A percentile compares a stretch with the other conserved stretches of the same genome.
phyloP scores from a whole-genome alignment of 1,140 invertebrate species.

The Drosophila kohkoa region DNA sequence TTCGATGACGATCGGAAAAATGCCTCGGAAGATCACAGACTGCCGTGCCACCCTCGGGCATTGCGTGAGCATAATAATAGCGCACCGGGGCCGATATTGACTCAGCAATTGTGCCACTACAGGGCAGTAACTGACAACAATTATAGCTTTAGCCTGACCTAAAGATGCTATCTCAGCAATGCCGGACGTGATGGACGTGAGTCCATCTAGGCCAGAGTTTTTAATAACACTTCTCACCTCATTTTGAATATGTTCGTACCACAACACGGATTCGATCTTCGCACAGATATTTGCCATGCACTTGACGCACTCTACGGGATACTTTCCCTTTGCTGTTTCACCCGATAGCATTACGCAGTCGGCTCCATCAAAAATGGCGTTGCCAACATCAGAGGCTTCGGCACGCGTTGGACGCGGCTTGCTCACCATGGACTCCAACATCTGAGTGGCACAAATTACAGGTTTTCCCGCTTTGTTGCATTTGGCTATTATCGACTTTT shows the following conservation, averaged over 20 bases:
- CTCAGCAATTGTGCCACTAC: conserved; percentile 53
- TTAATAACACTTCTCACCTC: conserved; percentile 39
- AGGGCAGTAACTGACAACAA: conserved; percentile 50
- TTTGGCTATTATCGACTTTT: conserved; percentile 97
- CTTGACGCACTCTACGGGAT: conserved; percentile 89
- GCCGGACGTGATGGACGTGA: conserved; percentile 50
- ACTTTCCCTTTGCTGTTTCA: conserved; percentile 98
- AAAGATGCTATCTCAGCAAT: conserved; percentile 47
- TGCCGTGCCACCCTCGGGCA: conserved; percentile 32
- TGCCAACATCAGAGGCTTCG: conserved; percentile 98
- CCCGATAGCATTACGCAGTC: conserved; percentile 99
- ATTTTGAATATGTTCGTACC: conserved; percentile 62
- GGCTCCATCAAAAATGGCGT: conserved; percentile 97
- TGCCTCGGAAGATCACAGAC: conserved; percentile 46
- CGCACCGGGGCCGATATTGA: conserved; percentile 55
- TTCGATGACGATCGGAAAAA: conserved; percentile 54
- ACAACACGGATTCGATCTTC: conserved; percentile 58
- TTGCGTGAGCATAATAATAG: conserved; percentile 54
- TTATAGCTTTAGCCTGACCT: conserved; percentile 51
- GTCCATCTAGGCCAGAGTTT: conserved; percentile 17
- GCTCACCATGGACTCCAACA: conserved; percentile 98
- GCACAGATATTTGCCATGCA: conserved; percentile 61
- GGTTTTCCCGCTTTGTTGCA: conserved; percentile 97
- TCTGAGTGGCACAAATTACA: conserved; percentile 98
- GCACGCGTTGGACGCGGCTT: conserved; percentile 97